Base-by-base conservation (phyloP, 2,888 invertebrate genomes). In the Ochropleura leucogaster region DNA sequence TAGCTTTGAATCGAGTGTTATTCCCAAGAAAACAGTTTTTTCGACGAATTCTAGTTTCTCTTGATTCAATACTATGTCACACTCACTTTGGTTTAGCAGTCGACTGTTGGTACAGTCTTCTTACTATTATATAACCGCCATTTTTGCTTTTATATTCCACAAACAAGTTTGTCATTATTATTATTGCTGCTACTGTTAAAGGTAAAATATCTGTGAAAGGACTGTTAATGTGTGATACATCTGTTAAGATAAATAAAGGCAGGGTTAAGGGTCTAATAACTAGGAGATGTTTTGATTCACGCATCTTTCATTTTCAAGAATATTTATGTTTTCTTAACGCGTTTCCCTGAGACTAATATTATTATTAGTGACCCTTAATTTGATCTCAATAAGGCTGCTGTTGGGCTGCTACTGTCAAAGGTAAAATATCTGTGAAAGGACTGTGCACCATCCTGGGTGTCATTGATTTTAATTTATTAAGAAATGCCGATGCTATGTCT, bases 201-300 rank as follows among this genome's bases (percentile, higher is more conserved):
- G 59, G 20, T 20, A n/a, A n/a, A n/a, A 8, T 53, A 57, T 57
- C 16, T 16, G 16, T n/a, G 16, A 16, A 59, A 30, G 30, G 30
- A 40, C 8, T 3, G 20, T 40, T 44, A 71, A 46, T 77, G 69
- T 60, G 18, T 59, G 49, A 10, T 67, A 30, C 68, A 68, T 76
- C 30, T 68, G 46, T 18, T 47, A 66, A 79, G 46, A 80, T 80
- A 70, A 67, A 63, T 70, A 49, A 57, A 63, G 30, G 12, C 47
- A 49, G 51, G 69, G 80, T 75, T 57, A 76, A 80, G 59, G 66
- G 47, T 57, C 57, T 67, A 12, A 64, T 60, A 76, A 80, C 53
- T 66, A 51, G 44, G 30, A 59, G 12, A 44, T 65, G 42, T 53
- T 53, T 68, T 55, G 59, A 65, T 59, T 53, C 47, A 53, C 42